Base-by-base conservation (phyloP, 2,888 invertebrate species). In the Zele albiditarsus region DNA sequence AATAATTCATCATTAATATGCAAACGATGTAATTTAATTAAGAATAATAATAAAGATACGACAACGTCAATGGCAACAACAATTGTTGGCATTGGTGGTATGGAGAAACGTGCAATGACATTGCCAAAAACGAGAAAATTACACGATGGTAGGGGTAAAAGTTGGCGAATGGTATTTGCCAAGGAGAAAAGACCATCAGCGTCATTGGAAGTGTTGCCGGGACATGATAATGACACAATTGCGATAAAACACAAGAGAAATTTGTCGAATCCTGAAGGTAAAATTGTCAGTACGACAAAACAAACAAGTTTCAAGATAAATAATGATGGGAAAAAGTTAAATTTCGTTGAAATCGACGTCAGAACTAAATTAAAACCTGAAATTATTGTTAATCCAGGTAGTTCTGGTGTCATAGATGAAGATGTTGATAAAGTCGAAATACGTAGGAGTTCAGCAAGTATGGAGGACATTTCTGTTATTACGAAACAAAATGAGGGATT, bases 401-500 rank as follows among this genome's bases (percentile, higher is more conserved):
- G 84, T 57, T 84, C 84, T 2, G 81, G 79, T 46, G 79, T 83
- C 14, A 76, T 82, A 5, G 78, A 78, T 49, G 75, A 49, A 23
- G 82, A 83, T 31, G 79, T 84, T 16, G 85, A 84, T 0, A 88
- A 88, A 73, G 81, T 89, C 6, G 89, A 88, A 77, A 89, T 89
- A 23, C 80, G 89, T 57, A 81, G 89, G 28, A 89, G 89, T 72
- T 89, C 89, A 3, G 89, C 89, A 3, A 89, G 89, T 69, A 89
- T 89, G 89, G 89, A 89, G 73, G 89, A 89, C 71, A 89, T 89
- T 70, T 88, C 89, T 63, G 87, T 89, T 78, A 89, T 89, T 68
- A 84, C 86, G 8, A 89, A 89, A 67, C 86, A 87, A 65, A 83
- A 84, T 33, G 88, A 89, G 65, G 62, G 77, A 4, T 80, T 80